phyloP scores from a whole-genome alignment of 1,140 invertebrate genomes.

The Drosophila repletoides region DNA sequence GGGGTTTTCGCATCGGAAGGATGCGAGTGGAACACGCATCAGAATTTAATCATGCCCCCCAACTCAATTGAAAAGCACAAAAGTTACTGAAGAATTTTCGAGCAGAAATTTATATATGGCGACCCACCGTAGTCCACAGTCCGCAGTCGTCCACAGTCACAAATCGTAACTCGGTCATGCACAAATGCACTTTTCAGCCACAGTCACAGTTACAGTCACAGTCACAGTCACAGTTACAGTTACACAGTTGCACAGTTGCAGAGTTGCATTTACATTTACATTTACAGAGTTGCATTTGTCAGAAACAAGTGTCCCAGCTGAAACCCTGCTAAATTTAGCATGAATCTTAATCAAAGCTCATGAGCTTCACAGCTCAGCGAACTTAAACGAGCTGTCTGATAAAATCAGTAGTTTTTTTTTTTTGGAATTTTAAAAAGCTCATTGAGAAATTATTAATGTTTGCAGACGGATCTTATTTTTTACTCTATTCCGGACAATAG shows the following conservation, averaged over 20 bases:
- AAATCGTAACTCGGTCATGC: constrained; percentile 39
- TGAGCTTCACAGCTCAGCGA: neutral
- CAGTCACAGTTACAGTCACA: neutral
- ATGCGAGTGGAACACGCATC: constrained; percentile 34
- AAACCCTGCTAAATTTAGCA: neutral
- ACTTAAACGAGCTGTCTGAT: no score
- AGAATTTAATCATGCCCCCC: constrained; percentile 74
- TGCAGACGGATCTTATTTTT: no score
- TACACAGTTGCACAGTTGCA: neutral
- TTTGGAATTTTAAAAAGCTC: neutral
- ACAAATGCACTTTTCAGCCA: constrained; percentile 13
- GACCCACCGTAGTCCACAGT: constrained; percentile 16
- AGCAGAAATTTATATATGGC: constrained; percentile 20
- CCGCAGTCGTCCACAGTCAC: neutral
- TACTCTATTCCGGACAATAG: no score
- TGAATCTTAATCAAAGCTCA: neutral
- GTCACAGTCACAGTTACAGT: neutral
- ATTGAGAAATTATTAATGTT: neutral
- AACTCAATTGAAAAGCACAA: constrained; percentile 68
- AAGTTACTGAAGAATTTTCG: constrained; percentile 45
- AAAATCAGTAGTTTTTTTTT: no score
- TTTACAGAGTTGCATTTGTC: constrained; percentile 10
- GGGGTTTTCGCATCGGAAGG: no score
- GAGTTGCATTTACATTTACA: neutral
- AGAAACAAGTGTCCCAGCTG: neutral